Percentiles rank a stretch among this genome's conserved stretches.
Evolutionary conservation across 2,888 invertebrate genomes (phyloP).

Genomic region (Chesias legatella): DNA sequence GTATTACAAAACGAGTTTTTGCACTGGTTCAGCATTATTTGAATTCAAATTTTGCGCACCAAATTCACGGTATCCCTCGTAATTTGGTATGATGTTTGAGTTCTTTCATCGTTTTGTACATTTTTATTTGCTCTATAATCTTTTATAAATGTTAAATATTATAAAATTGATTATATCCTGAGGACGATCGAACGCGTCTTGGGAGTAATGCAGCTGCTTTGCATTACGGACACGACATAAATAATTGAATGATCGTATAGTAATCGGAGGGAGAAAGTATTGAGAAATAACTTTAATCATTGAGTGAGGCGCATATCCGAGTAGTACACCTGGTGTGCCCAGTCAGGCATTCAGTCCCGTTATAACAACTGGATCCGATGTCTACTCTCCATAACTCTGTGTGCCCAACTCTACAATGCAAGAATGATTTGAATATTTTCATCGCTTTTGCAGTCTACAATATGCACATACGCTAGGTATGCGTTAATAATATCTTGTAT

Average conservation of each 20-base stretch:
- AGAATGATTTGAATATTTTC: conserved; percentile 10
- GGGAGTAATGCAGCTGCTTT: no score
- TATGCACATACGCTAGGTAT: not conserved
- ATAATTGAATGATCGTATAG: not conserved
- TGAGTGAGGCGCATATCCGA: conserved; percentile 36
- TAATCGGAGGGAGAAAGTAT: conserved; percentile 18
- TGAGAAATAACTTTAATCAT: conserved; percentile 32
- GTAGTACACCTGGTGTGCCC: conserved; percentile 46
- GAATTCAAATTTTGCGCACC: conserved; percentile 10
- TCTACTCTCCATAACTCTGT: conserved; percentile 28
- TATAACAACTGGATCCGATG: conserved; percentile 52
- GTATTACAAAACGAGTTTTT: conserved; percentile 24
- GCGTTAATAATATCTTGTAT: no score
- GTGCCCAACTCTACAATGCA: conserved; percentile 8
- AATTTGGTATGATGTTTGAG: conserved; percentile 12
- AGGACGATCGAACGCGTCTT: no score
- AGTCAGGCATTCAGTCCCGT: conserved; percentile 52
- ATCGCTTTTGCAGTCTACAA: not conserved
- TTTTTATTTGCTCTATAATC: conserved; percentile 16
- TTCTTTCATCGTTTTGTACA: conserved; percentile 6
- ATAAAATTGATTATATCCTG: conserved; percentile 20
- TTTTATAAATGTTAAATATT: conserved; percentile 16
- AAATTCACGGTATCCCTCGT: conserved; percentile 10
- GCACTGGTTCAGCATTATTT: conserved; percentile 8
- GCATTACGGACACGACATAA: no score